Evolutionary conservation across 2,797 vertebrate species (phyloP), one percentile per base, ranked within the genome.

Genomic region (Muraenolepis orangiensis): DNA sequence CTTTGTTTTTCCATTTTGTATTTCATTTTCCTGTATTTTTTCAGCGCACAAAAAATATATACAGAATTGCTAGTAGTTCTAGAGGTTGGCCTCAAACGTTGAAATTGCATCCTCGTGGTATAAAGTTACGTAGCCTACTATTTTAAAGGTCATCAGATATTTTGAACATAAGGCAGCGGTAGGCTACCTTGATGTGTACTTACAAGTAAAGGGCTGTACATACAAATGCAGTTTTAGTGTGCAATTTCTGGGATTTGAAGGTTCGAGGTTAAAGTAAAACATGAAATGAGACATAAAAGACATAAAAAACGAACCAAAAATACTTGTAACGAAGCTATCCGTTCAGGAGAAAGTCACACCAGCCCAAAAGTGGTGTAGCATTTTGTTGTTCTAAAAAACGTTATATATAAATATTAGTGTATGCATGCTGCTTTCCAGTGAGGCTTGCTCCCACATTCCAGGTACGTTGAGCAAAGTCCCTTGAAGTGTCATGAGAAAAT

Each of bases 361-460:
- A 83, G 84, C 87, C 84, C 77, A 77, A 84, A 84, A 90, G 91
- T 91, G 89, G 86, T 89, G 92, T 90, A n/a, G 73, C 80, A 88
- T 82, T 79, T 76, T 74, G 77, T 80, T 78, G 78, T 77, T 87
- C 77, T 89, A 90, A 84, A 91, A 90, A 82, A 86, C 86, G 80
- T n/a, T n/a, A n/a, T 85, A 82, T 90, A 89, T 90, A 85, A 88
- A 90, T 90, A 82, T 82, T 11, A 40, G 84, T 87, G 78, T 82
- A 81, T 51, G 70, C 92, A 93, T 93, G 92, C 91, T 93, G 92
- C 91, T 86, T 86, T 87, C 76, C 75, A 87, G 86, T 92, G 93
- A 93, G 91, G 92, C 92, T 92, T 92, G 81, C 88, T 91, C 89
- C 85, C 85, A 85, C 86, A 87, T 90, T 90, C 90, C 87, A 87